Evolutionary conservation across 2,888 invertebrate species (phyloP).

Genomic region (Odontocolon sp.): DNA sequence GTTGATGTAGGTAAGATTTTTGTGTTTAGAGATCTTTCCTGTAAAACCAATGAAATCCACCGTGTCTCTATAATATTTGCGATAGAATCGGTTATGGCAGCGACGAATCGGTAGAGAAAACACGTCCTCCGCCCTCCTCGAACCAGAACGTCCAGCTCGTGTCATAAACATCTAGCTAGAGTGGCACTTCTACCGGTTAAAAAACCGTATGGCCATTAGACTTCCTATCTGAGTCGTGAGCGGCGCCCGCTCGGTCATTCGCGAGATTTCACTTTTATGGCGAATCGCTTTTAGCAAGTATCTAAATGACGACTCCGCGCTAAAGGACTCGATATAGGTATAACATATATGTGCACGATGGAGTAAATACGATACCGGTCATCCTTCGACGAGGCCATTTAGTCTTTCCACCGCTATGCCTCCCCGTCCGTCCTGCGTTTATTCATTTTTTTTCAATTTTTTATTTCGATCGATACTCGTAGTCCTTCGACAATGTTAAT

Average conservation of each 20-base stretch:
- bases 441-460: not conserved
- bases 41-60: not conserved
- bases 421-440: not conserved
- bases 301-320: slow-evolving; percentile 76
- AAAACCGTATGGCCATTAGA: slow-evolving; percentile 70
- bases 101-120: slow-evolving; percentile 30
- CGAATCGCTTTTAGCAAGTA: slow-evolving; percentile 79
- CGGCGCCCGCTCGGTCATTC: slow-evolving; percentile 41
- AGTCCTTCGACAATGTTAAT: not conserved
- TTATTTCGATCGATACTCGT: not conserved
- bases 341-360: not conserved
- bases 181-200: slow-evolving; percentile 50
- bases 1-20: not conserved
- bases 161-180: slow-evolving; percentile 48
- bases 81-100: slow-evolving; percentile 6
- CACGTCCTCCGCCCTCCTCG: slow-evolving; percentile 5
- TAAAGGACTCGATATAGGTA: slow-evolving; percentile 51
- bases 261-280: slow-evolving; percentile 74
- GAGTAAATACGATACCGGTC: slow-evolving; percentile 15
- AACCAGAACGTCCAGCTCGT: slow-evolving; percentile 41
- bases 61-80: not conserved
- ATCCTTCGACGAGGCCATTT: slow-evolving; percentile 26
- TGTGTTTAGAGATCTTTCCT: not conserved
- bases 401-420: not conserved
- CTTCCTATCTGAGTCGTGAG: slow-evolving; percentile 68